Evolutionary conservation across 2,797 vertebrate species (phyloP), one percentile per base, ranked within the genome.

Genomic region (Sarcophilus harrisii): DNA sequence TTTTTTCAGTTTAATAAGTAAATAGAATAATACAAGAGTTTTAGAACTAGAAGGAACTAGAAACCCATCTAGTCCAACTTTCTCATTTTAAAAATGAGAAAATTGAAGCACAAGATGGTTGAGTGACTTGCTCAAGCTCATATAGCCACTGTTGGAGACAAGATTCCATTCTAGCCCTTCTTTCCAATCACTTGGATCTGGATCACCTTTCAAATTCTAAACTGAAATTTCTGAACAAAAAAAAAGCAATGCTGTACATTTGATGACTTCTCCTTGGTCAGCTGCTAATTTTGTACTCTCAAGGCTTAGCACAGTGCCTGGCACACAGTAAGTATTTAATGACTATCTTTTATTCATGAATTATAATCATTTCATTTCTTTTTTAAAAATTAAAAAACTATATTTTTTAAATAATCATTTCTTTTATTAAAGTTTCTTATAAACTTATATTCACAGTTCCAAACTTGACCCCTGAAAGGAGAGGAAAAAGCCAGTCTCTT

Each of bases 301-400:
- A 87, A 13, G 27, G 73, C 21, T 45, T 45, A 45, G 38, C 21
- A 81, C 21, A 45, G 2, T 45, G 38, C 38, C 38, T 87, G 73
- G 38, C 21, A 28, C 32, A 12, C 45, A 49, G n/a, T 10, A 45
- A 81, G 24, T 87, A 27, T 49, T 27, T 49, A 87, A 27, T 49
- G 21, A 49, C 38, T 87, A 87, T 87, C 73, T 87, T 87, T 87
- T 87, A 49, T 87, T 49, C 38, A 49, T 87, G 73, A 9, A 87
- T 45, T 49, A 49, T 87, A 87, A 52, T 8, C 0, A 0, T 0
- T 30, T 12, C 5, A 14, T 0, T 73, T 73, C n/a, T n/a, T n/a
- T 57, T 52, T 52, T 3, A 52, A 52, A 52, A 52, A 3, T 52
- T 52, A 3, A 52, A 52, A 52, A n/a, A n/a, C n/a, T n/a, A n/a